Conservation (phyloP, 2,888 invertebrate genomes). For the Antheraea yamamai region DNA sequence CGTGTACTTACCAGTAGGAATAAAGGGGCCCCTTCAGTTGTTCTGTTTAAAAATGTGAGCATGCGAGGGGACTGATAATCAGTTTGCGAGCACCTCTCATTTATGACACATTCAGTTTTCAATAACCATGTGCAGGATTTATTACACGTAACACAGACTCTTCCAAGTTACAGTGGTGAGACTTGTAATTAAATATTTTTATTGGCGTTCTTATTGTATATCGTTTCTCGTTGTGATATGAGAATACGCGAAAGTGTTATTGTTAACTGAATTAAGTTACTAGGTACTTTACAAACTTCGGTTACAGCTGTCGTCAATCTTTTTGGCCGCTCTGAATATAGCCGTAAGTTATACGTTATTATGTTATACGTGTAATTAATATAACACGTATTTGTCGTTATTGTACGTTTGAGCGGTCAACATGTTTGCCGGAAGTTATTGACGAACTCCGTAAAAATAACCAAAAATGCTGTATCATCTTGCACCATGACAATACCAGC, state of each 20-base stretch:
- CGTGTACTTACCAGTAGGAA: constrained; percentile 75
- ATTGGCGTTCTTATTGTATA: constrained; percentile 4
- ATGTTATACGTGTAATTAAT: too few species aligned
- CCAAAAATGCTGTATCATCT: too few species aligned
- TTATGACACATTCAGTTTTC: constrained; percentile 48
- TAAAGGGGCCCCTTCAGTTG: constrained; percentile 62
- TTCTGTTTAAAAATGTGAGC: constrained; percentile 67
- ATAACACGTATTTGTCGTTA: too few species aligned
- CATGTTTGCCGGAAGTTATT: too few species aligned
- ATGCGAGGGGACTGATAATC: constrained; percentile 61
- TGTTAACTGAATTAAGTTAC: background rate
- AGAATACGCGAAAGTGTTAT: background rate
- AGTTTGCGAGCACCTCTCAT: constrained; percentile 51
- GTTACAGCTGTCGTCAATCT: too few species aligned
- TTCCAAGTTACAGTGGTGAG: background rate
- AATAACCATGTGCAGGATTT: constrained; percentile 38
- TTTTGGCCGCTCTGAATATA: too few species aligned
- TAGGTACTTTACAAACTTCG: background rate
- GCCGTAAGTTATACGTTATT: too few species aligned
- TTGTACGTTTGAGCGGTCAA: too few species aligned
- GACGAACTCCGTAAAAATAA: too few species aligned
- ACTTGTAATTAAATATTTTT: constrained; percentile 13
- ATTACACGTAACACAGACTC: constrained; percentile 21
- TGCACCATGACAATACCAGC: too few species aligned
- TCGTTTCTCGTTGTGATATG: background rate